These are phyloP conservation scores for Cherax quadricarinatus DNA, from an alignment of 1,140 invertebrate genomes.

Conservation along the genomic window DNA sequence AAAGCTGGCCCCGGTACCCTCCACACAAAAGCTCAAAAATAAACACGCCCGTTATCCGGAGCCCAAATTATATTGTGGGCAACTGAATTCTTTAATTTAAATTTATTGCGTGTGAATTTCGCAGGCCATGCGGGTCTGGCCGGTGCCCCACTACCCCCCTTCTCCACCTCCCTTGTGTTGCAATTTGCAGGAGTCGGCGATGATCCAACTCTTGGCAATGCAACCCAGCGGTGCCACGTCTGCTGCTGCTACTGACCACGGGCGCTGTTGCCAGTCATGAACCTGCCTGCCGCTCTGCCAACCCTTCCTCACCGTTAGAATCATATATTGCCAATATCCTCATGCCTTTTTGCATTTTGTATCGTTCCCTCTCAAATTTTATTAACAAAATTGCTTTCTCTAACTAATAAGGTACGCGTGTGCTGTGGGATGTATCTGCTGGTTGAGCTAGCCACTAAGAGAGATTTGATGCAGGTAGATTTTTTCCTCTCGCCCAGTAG, in stretches of 20 bases:
- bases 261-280: background rate
- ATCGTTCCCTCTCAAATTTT: background rate
- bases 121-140: background rate
- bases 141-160: background rate
- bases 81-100: constrained; percentile 19
- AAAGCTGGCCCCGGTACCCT: background rate
- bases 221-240: constrained; percentile 25
- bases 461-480: background rate
- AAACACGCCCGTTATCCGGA: background rate
- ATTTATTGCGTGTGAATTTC: constrained; percentile 28
- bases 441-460: background rate
- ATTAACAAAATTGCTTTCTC: background rate
- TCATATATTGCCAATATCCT: background rate
- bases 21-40: background rate
- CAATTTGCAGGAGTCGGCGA: constrained; percentile 40
- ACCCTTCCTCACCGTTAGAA: background rate
- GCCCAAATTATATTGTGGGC: background rate
- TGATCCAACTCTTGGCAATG: constrained; percentile 44
- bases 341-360: background rate
- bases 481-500: too few relatives aligned
- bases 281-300: too few relatives aligned
- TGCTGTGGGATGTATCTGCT: background rate
- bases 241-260: constrained; percentile 5
- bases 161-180: background rate
- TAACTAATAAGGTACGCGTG: background rate